Base-by-base conservation (phyloP, 2,888 invertebrate species). In the Sylvicola cinctus region DNA sequence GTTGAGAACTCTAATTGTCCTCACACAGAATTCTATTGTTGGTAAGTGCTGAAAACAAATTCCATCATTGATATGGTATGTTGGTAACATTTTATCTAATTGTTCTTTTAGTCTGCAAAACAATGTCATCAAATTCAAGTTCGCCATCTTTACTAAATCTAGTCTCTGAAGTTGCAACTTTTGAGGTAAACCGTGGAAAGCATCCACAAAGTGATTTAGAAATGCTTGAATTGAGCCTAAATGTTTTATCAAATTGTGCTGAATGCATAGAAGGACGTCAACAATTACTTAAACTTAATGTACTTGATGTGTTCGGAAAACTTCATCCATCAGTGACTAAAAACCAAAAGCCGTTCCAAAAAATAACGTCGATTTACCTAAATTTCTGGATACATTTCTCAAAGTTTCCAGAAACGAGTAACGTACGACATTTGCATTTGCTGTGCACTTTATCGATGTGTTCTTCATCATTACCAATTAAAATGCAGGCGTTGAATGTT, bases 341-440 rank as follows among this genome's bases (percentile, higher is more conserved):
- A 31, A 29, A 41, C 3, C 37, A 42, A 12, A 53, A 49, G 38
- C 39, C 47, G 3, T 50, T 48, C 39, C 42, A 46, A 8, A 42
- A 46, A 0, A 41, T 53, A 4, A 32, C 49, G 10, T 35, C 43
- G 2, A 36, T 42, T 7, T 58, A 57, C 57, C 42, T 58, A 2
- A 32, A 43, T 7, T 54, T 56, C 38, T 58, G 54, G 52, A 53
- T 55, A 38, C 36, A 51, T 10, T 55, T 45, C 40, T 51, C 58
- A 3, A 46, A 55, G 6, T 51, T 55, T 38, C 45, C 48, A 8
- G 49, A 51, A 14, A 51, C 55, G 7, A 47, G 45, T 5, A 42
- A 41, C 10, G 35, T 43, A 11, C 49, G 49, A 12, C 13, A 30
- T 30, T 15, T 14, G 4, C 13, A n/a, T 10, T 14, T 10, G 15